Conservation (phyloP, 1,140 invertebrate genomes). For the Bursaphelenchus mucronatus region DNA sequence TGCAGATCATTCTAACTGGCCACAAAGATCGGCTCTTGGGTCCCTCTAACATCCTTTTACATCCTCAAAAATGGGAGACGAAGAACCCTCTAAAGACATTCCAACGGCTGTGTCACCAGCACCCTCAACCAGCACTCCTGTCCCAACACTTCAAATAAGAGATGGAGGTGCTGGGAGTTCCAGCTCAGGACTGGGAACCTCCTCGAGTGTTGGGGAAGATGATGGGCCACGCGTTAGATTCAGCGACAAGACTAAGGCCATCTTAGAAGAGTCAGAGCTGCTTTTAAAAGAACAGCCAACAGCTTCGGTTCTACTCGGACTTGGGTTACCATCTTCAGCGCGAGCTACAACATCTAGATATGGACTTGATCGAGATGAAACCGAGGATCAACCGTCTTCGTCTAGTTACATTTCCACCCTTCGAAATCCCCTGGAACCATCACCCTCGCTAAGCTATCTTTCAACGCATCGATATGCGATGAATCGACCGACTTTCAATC, state of each 20-base stretch:
- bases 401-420: slow-evolving; percentile 3
- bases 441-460: neutral
- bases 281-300: slow-evolving; percentile 17
- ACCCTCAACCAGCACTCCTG: too few species aligned
- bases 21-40: too few species aligned
- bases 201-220: too few species aligned
- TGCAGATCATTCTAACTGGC: too few species aligned
- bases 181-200: too few species aligned
- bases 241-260: slow-evolving; percentile 28
- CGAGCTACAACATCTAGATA: neutral
- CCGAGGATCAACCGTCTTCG: neutral
- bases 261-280: slow-evolving; percentile 35
- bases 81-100: too few species aligned
- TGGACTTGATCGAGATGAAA: slow-evolving; percentile 5
- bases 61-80: too few species aligned
- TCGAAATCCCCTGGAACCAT: slow-evolving; percentile 19
- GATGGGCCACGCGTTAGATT: slow-evolving; percentile 24
- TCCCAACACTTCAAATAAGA: too few species aligned
- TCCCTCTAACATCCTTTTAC: too few species aligned
- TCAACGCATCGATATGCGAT: slow-evolving; percentile 31
- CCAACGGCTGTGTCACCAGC: too few species aligned
- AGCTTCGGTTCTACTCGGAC: neutral
- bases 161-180: neutral
- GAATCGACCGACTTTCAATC: slow-evolving; percentile 46
- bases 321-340: neutral